Percentiles rank a stretch among this genome's conserved stretches.
These are phyloP conservation scores for Cottoperca gobio DNA, from an alignment of 2,797 vertebrate genomes.

Conservation along the genomic window DNA sequence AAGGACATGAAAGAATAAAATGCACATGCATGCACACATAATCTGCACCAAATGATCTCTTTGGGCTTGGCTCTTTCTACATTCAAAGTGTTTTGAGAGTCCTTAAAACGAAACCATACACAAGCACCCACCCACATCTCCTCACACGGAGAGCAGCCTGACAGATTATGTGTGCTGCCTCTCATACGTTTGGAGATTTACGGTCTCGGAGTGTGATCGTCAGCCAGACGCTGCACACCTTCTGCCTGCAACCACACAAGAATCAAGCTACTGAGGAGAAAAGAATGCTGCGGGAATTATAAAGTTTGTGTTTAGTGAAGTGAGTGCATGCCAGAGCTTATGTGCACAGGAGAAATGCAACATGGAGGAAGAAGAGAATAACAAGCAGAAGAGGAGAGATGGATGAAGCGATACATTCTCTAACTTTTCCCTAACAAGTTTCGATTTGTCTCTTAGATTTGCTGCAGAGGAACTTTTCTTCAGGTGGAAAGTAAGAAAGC, in stretches of 20 bases:
- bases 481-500: not conserved
- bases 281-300: conserved; percentile 38
- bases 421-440: conserved; percentile 14
- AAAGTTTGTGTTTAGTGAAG: conserved; percentile 61
- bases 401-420: not conserved
- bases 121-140: conserved; percentile 18
- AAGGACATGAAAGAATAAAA: conserved; percentile 11
- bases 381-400: conserved; percentile 9
- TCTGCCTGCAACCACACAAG: conserved; percentile 36
- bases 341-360: conserved; percentile 20
- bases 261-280: conserved; percentile 32
- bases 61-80: not conserved
- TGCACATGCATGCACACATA: conserved; percentile 9
- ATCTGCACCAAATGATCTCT: conserved; percentile 5
- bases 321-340: not conserved
- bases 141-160: conserved; percentile 17
- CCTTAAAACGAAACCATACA: conserved; percentile 7
- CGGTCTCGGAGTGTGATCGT: conserved; percentile 15
- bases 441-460: conserved; percentile 11
- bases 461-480: conserved; percentile 23
- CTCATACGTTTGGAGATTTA: conserved; percentile 61
- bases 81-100: conserved; percentile 14
- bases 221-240: conserved; percentile 45
- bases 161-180: conserved; percentile 47
- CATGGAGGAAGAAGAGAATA: not conserved